Conservation (phyloP, 2,888 invertebrate species). For the Drosophila paracracens region DNA sequence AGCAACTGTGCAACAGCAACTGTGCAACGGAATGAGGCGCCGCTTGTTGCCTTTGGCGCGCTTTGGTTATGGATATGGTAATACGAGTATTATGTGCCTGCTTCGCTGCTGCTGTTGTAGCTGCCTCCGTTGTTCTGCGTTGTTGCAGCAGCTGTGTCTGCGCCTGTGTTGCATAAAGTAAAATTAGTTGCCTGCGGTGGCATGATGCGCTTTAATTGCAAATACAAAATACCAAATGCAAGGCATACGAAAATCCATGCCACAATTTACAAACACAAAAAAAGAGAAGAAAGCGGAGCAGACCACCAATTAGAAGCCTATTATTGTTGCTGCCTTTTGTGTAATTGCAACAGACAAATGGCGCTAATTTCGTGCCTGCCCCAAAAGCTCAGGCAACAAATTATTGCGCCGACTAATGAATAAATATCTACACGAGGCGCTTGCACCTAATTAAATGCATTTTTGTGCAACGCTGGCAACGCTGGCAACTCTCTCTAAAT, state of each 20-base stretch:
- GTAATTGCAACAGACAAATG: conserved; percentile 54
- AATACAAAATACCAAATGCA: conserved; percentile 38
- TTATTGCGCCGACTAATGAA: conserved; percentile 67
- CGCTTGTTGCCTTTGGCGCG: conserved; percentile 27
- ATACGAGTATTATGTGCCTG: conserved; percentile 27
- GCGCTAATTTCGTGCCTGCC: conserved; percentile 37
- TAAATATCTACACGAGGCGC: conserved; percentile 55
- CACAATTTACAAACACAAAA: neutral
- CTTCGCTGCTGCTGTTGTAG: neutral
- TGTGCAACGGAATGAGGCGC: neutral
- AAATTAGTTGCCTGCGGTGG: conserved; percentile 65
- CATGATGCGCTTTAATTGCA: conserved; percentile 71
- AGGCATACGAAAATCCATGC: conserved; percentile 27
- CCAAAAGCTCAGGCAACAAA: conserved; percentile 61
- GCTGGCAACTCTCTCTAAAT: conserved; percentile 7
- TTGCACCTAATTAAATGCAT: conserved; percentile 51
- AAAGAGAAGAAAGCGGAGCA: conserved; percentile 24
- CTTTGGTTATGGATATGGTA: conserved; percentile 44
- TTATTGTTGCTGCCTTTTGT: conserved; percentile 45
- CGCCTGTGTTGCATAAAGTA: conserved; percentile 50
- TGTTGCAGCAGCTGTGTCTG: conserved; percentile 16
- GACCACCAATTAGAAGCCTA: conserved; percentile 70
- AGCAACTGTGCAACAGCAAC: neutral
- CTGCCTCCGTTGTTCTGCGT: neutral
- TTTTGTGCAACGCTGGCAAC: conserved; percentile 23